Percentiles rank a stretch among this genome's conserved stretches.
These are phyloP conservation scores for Anseranas semipalmata DNA, from an alignment of 2,113 vertebrate genomes.

Conservation along the genomic window DNA sequence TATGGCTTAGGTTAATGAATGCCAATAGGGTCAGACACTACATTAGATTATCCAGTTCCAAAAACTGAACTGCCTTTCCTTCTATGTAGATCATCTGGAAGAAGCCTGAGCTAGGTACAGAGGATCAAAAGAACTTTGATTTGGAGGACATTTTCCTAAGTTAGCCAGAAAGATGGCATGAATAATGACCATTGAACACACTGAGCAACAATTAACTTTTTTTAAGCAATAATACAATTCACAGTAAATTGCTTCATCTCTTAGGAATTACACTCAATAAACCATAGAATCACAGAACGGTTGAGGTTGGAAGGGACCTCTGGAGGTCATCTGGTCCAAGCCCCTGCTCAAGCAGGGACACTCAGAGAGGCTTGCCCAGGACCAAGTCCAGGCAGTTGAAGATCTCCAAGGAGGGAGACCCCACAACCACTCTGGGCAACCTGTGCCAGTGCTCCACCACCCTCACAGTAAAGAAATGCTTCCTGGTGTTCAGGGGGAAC, in stretches of 20 bases:
- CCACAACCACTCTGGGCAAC: neutral
- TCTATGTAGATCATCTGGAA: neutral
- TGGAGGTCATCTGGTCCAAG: neutral
- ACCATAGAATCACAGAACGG: no score
- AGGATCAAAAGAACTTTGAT: neutral
- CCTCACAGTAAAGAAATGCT: neutral
- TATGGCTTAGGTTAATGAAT: neutral
- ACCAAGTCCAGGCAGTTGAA: neutral
- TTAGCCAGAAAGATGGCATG: neutral
- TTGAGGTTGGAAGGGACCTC: no score
- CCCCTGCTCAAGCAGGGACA: neutral
- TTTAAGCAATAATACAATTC: neutral
- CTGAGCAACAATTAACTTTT: neutral
- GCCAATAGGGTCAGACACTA: neutral
- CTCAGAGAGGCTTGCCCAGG: neutral
- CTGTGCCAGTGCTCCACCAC: neutral
- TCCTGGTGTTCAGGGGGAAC: neutral
- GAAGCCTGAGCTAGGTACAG: neutral
- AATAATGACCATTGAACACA: neutral
- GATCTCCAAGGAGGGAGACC: neutral
- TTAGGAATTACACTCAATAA: neutral
- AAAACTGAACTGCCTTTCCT: neutral
- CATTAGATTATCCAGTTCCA: neutral
- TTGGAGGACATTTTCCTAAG: neutral
- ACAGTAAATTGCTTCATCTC: neutral